These are phyloP conservation scores for Agrenia bidenticulata DNA, from an alignment of 2,888 invertebrate species.

Conservation along the genomic window DNA sequence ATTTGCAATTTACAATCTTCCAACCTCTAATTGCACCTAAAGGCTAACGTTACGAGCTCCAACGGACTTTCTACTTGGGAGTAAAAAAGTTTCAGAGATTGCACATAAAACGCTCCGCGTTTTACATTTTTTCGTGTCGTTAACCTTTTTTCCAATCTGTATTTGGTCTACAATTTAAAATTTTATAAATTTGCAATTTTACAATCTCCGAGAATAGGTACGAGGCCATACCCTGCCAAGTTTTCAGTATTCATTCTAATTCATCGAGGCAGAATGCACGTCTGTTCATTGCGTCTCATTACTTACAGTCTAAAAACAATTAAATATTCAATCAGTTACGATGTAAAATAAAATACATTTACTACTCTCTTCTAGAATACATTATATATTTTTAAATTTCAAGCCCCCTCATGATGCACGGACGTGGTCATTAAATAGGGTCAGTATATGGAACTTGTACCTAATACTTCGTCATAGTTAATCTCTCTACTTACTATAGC, in stretches of 20 bases:
- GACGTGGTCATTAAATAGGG: neutral
- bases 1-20: neutral
- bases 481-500: too few relatives aligned
- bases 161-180: slow-evolving; percentile 2
- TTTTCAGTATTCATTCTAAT: neutral
- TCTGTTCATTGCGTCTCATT: too few relatives aligned
- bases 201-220: neutral
- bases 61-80: too few relatives aligned
- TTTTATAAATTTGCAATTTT: neutral
- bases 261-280: too few relatives aligned
- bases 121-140: slow-evolving; percentile 10
- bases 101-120: neutral
- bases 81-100: too few relatives aligned
- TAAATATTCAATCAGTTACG: slow-evolving; percentile 9
- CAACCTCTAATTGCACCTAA: slow-evolving; percentile 4
- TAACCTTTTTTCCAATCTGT: slow-evolving; percentile 7
- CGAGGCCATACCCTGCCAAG: slow-evolving; percentile 3
- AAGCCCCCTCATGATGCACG: slow-evolving; percentile 1
- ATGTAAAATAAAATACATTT: neutral
- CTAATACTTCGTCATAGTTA: too few relatives aligned
- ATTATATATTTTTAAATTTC: slow-evolving; percentile 6
- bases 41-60: too few relatives aligned
- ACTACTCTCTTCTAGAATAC: neutral
- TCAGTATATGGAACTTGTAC: neutral
- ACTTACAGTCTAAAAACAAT: neutral